Percentiles rank a stretch among this genome's conserved stretches.
These are phyloP conservation scores for Aplidium turbinatum DNA, from an alignment of 23 tunicate genomes.

Conservation along the genomic window DNA sequence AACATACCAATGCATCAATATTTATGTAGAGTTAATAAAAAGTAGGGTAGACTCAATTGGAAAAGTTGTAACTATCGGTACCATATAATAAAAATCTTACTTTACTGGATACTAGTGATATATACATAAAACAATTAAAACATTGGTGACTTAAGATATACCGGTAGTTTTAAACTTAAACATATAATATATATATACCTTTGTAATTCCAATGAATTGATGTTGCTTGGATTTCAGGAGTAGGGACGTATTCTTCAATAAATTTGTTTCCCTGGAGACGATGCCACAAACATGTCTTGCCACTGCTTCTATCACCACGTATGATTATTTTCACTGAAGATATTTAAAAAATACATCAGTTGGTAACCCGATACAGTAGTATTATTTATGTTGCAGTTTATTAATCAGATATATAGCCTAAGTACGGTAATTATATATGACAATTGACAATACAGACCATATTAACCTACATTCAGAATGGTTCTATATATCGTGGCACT, in stretches of 20 bases:
- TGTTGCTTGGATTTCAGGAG: conserved; percentile 85
- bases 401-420: too few relatives aligned
- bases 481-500: too few relatives aligned
- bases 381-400: too few relatives aligned
- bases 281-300: conserved; percentile 87
- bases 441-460: not conserved
- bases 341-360: too few relatives aligned
- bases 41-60: too few relatives aligned
- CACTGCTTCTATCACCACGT: conserved; percentile 74
- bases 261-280: conserved; percentile 83
- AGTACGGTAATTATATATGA: not conserved
- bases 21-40: too few relatives aligned
- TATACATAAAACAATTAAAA: not conserved
- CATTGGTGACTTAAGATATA: not conserved
- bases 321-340: conserved; percentile 74
- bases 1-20: too few relatives aligned
- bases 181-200: conserved; percentile 21
- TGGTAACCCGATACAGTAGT: too few relatives aligned
- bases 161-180: not conserved
- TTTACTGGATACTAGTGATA: too few relatives aligned
- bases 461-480: not conserved
- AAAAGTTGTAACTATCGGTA: too few relatives aligned
- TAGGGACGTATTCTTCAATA: conserved; percentile 80
- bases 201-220: conserved; percentile 95
- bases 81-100: too few relatives aligned